phyloP scores from a whole-genome alignment of 2,113 vertebrate genomes.

The Gasterosteus aculeatus region DNA sequence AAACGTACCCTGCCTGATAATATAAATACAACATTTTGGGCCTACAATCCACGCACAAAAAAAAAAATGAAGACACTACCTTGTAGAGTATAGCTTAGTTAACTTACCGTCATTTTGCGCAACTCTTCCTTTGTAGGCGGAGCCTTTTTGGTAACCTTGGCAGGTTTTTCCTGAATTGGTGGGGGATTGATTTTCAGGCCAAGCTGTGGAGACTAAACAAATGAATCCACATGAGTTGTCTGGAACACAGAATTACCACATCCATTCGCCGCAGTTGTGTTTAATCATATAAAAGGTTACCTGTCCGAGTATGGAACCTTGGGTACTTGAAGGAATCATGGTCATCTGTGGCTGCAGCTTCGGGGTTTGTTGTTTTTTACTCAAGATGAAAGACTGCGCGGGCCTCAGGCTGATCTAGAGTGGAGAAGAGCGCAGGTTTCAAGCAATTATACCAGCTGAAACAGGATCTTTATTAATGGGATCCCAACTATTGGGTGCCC shows the following conservation, averaged over 20 bases:
- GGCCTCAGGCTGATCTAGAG: conserved; percentile 96
- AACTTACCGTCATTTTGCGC: conserved; percentile 92
- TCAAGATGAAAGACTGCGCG: conserved; percentile 96
- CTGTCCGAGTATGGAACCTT: conserved; percentile 94
- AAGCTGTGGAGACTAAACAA: conserved; percentile 88
- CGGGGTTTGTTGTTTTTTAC: conserved; percentile 96
- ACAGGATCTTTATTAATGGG: background rate
- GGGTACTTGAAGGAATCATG: conserved; percentile 93
- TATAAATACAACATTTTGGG: no score
- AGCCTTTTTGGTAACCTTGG: conserved; percentile 93
- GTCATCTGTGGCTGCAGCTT: conserved; percentile 96
- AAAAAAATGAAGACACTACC: background rate
- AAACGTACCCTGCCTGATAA: no score
- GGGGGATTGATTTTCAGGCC: conserved; percentile 97
- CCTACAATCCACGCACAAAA: background rate
- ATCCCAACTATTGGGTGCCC: no score
- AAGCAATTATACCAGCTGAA: background rate
- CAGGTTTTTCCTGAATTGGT: conserved; percentile 97
- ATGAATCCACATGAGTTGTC: background rate
- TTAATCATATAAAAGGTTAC: conserved; percentile 71
- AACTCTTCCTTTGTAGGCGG: conserved; percentile 96
- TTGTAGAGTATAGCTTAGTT: no score
- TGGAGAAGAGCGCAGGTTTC: background rate
- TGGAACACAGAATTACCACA: rapidly evolving
- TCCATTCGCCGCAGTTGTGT: background rate